Evolutionary conservation across 2,797 vertebrate species (phyloP), one percentile per base, ranked within the genome.

Genomic region (Calcarius lapponicus): DNA sequence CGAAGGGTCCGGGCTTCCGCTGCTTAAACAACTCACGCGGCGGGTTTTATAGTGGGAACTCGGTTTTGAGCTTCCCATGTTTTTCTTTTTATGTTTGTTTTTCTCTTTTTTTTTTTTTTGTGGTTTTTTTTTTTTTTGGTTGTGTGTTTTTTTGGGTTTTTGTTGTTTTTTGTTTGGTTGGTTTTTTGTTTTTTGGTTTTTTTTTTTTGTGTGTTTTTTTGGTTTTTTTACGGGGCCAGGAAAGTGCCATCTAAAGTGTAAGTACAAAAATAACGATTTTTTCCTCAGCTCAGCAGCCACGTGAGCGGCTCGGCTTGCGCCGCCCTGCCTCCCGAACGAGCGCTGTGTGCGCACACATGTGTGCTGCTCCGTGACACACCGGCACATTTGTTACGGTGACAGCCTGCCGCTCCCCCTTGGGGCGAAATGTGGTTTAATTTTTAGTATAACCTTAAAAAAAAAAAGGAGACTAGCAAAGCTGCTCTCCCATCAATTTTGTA

Each of bases 391-490:
- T 95, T 75, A 96, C 7, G 9, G 65, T 51, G 32, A 91, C 91
- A 57, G 36, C 48, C 95, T 54, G 76, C 82, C 2, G 32, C 45
- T 95, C 72, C 94, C 95, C 90, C 90, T n/a, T 36, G 71, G 80
- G 90, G 92, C 22, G 38, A 86, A 96, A 70, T 53, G 91, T 34
- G 71, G 72, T 88, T 97, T 97, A 91, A 82, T 93, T 97, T 97
- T 97, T 89, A 97, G 94, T 93, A 72, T 74, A 83, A 88, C 95
- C 95, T 97, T 93, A 96, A 97, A 97, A 97, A 96, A 97, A 97
- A 97, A 97, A 64, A 95, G 89, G 86, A 96, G 92, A 66, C 80
- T n/a, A 26, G 40, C 13, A 10, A 96, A 95, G 85, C 79, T 69
- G 36, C 87, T 95, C 81, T 50, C 56, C 80, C 96, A 95, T 96